Evolutionary conservation across 2,797 vertebrate species (phyloP).

Genomic region (Micromesistius poutassou): DNA sequence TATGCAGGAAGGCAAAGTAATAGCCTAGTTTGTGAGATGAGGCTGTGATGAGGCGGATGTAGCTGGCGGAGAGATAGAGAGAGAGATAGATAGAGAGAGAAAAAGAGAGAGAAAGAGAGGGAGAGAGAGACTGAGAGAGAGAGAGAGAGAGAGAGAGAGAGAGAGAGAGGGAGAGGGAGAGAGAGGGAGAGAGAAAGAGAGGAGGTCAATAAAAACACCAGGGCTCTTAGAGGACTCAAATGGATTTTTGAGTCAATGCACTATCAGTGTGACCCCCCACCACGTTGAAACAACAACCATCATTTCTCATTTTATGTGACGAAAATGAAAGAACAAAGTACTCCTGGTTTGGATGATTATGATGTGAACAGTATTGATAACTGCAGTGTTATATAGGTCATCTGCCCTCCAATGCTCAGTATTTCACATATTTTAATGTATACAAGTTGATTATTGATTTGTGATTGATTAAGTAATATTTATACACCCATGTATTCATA

Average conservation of each 20-base stretch:
- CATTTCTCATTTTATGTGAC: slow-evolving; percentile 49
- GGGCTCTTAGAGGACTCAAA: slow-evolving; percentile 52
- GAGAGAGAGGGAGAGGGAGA: not conserved
- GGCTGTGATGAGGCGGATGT: slow-evolving; percentile 30
- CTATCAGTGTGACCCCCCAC: slow-evolving; percentile 41
- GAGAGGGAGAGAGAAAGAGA: not conserved
- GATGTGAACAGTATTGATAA: slow-evolving; percentile 29
- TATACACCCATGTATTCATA: not conserved
- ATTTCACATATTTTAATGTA: too few species aligned
- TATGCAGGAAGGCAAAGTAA: slow-evolving; percentile 37
- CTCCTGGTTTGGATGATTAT: not conserved
- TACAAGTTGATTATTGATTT: not conserved
- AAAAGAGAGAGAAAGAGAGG: not conserved
- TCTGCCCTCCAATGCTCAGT: not conserved
- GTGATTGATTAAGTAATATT: not conserved
- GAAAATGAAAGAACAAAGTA: slow-evolving; percentile 14
- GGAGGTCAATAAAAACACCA: slow-evolving; percentile 54
- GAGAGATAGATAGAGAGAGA: not conserved
- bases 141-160: not conserved
- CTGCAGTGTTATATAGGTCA: not conserved
- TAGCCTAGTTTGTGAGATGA: slow-evolving; percentile 34
- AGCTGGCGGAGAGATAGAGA: slow-evolving; percentile 30
- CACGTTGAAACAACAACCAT: slow-evolving; percentile 43
- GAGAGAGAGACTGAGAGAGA: not conserved
- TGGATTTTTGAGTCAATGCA: slow-evolving; percentile 71